phyloP scores from a whole-genome alignment of 2,888 invertebrate genomes.

The Acleris cristana region DNA sequence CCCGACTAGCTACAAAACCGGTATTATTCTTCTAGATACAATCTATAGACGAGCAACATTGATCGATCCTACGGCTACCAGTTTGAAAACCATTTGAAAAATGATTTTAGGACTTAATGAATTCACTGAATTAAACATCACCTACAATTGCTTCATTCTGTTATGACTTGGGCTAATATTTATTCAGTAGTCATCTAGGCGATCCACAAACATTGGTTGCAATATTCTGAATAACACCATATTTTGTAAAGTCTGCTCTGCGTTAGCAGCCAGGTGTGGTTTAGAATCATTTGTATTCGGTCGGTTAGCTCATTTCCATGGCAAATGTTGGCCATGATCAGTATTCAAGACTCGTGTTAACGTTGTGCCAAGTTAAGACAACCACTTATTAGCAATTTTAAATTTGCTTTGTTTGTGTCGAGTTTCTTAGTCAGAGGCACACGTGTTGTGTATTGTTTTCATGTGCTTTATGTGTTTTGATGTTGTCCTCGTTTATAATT shows the following conservation, averaged over 20 bases:
- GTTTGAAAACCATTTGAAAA: not conserved
- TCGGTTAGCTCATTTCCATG: constrained; percentile 49
- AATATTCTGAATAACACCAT: constrained; percentile 4
- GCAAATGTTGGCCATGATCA: constrained; percentile 57
- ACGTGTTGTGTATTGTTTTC: constrained; percentile 54
- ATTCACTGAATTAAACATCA: constrained; percentile 30
- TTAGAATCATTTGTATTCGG: constrained; percentile 40
- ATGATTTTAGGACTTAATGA: constrained; percentile 4
- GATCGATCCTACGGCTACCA: not conserved
- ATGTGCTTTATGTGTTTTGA: constrained; percentile 18
- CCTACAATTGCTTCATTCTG: constrained; percentile 34
- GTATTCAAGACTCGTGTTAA: constrained; percentile 62
- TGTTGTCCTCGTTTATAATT: constrained; percentile 19
- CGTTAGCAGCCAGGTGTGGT: constrained; percentile 28
- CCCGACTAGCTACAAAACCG: constrained; percentile 40
- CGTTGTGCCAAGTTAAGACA: constrained; percentile 70
- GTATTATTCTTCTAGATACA: constrained; percentile 24
- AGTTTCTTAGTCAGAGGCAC: constrained; percentile 46
- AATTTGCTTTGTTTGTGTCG: constrained; percentile 67
- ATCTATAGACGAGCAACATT: not conserved
- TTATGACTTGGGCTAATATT: constrained; percentile 34
- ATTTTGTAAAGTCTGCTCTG: constrained; percentile 22
- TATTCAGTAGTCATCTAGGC: constrained; percentile 28
- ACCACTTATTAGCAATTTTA: constrained; percentile 75
- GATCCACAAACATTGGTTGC: constrained; percentile 22